Conservation (phyloP, 2,888 invertebrate genomes). For the Globia sparganii region DNA sequence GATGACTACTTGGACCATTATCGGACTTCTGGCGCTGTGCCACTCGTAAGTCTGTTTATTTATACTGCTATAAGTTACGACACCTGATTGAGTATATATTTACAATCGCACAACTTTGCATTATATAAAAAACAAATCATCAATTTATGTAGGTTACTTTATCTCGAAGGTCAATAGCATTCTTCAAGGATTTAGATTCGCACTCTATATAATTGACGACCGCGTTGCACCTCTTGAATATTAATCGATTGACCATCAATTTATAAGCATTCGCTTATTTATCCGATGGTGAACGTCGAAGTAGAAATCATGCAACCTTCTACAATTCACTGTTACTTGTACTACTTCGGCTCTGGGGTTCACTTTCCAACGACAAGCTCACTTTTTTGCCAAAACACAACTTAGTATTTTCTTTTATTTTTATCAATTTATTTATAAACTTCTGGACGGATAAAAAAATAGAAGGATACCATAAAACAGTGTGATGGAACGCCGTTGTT, state of each 20-base stretch:
- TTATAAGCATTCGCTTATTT: not conserved
- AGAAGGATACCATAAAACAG: not conserved
- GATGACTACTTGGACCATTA: slow-evolving; percentile 76
- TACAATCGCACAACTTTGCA: not conserved
- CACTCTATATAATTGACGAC: slow-evolving; percentile 9
- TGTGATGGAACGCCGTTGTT: not conserved
- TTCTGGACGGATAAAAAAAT: not conserved
- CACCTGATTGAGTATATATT: slow-evolving; percentile 37
- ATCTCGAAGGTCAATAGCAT: slow-evolving; percentile 29
- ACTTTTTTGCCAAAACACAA: slow-evolving; percentile 1
- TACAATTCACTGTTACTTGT: slow-evolving; percentile 33
- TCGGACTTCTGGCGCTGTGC: slow-evolving; percentile 81
- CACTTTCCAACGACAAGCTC: not conserved
- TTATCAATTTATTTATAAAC: slow-evolving; percentile 4
- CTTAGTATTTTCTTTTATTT: not conserved
- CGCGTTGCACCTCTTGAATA: slow-evolving; percentile 12
- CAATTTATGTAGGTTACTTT: not conserved
- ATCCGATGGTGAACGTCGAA: not conserved
- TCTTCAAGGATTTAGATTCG: slow-evolving; percentile 25
- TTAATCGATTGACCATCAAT: slow-evolving; percentile 22
- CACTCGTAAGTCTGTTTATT: slow-evolving; percentile 81
- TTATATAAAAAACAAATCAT: not conserved
- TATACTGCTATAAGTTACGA: slow-evolving; percentile 46
- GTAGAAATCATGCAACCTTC: slow-evolving; percentile 11
- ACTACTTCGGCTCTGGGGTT: not conserved